Percentiles rank a stretch among this genome's conserved stretches.
Evolutionary conservation across 2,113 vertebrate genomes (phyloP).

Genomic region (Psammodynastes pulverulentus): DNA sequence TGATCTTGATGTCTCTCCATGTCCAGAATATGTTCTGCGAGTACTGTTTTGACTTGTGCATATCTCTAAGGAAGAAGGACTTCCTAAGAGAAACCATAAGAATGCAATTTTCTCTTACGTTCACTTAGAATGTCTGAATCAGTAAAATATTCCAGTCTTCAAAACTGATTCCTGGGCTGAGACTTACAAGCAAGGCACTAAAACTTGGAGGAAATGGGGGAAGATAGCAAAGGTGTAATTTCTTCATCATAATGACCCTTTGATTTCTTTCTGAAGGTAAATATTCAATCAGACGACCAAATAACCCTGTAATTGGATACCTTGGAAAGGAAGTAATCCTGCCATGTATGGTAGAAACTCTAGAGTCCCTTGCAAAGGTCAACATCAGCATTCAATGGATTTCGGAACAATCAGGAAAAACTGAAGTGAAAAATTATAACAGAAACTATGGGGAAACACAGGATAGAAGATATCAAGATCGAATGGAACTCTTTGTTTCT

Average conservation of each 20-base stretch:
- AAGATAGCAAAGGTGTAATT: too few species aligned
- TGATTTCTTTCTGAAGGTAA: background rate
- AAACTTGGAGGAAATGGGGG: too few species aligned
- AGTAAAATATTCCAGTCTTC: too few species aligned
- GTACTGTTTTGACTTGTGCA: too few species aligned
- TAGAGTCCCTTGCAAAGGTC: background rate
- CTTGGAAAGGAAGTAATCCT: background rate
- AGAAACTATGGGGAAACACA: background rate
- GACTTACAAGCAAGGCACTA: too few species aligned
- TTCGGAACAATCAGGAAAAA: background rate
- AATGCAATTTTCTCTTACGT: too few species aligned
- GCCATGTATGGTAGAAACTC: background rate
- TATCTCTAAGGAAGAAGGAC: too few species aligned
- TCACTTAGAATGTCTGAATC: too few species aligned
- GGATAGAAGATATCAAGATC: background rate
- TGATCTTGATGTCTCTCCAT: too few species aligned
- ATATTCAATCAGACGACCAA: background rate
- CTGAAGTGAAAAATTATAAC: background rate
- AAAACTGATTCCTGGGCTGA: too few species aligned
- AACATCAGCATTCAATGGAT: background rate
- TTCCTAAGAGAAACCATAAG: too few species aligned
- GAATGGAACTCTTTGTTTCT: background rate
- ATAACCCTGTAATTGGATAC: background rate
- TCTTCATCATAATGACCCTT: background rate
- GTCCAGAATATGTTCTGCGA: too few species aligned